Conservation (phyloP, 2,113 vertebrate genomes). For the Aplodontia rufa region DNA sequence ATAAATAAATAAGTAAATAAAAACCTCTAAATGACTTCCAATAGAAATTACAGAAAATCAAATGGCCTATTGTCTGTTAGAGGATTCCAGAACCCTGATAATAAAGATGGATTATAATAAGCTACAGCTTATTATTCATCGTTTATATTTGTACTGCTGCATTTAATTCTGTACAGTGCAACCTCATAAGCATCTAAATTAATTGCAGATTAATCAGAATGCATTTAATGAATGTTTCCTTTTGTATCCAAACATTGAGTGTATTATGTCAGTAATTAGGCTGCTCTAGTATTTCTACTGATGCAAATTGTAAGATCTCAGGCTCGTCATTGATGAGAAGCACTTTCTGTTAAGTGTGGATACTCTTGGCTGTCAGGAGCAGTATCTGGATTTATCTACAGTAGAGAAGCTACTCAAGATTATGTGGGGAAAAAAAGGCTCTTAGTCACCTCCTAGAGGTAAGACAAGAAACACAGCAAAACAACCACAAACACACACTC, state of each 20-base stretch:
- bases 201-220: constrained; percentile 46
- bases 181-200: constrained; percentile 14
- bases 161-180: constrained; percentile 7
- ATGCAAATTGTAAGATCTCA: not conserved
- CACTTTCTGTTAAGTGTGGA: not conserved
- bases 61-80: not conserved
- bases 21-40: not conserved
- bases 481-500: not conserved
- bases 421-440: not conserved
- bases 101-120: no score
- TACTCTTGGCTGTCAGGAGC: not conserved
- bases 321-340: not conserved
- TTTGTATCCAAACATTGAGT: constrained; percentile 24
- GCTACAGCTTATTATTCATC: not conserved
- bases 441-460: not conserved
- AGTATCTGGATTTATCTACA: not conserved
- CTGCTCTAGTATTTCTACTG: not conserved
- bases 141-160: not conserved
- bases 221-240: constrained; percentile 22
- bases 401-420: not conserved
- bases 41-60: not conserved
- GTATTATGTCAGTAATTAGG: constrained; percentile 7
- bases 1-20: no score
- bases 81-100: constrained; percentile 17
- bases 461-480: not conserved